phyloP scores from a whole-genome alignment of 1,140 invertebrate genomes.

The Lepidurus apus region DNA sequence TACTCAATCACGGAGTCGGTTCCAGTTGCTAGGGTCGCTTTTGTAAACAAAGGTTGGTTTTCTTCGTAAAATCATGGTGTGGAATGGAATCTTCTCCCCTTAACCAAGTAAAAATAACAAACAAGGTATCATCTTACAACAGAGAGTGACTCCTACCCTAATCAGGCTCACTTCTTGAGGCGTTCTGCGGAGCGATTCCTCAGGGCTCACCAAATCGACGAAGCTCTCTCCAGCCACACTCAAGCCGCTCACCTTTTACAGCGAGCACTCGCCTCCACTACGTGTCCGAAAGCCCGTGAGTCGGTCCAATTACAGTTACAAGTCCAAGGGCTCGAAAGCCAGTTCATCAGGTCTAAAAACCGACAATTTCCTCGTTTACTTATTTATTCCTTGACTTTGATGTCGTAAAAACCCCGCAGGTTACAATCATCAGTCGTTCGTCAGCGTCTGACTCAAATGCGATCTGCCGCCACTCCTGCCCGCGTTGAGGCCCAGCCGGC shows the following conservation, averaged over 20 bases:
- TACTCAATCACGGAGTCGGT: neutral
- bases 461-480: neutral
- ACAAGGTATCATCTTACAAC: neutral
- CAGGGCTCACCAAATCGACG: neutral
- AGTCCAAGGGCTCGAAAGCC: neutral
- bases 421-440: neutral
- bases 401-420: neutral
- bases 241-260: neutral
- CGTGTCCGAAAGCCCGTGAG: neutral
- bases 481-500: neutral
- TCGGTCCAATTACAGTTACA: neutral
- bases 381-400: neutral
- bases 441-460: neutral
- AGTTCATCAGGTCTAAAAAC: neutral
- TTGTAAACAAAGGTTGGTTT: neutral
- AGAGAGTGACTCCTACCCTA: too few species aligned
- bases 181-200: neutral
- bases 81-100: slow-evolving; percentile 4
- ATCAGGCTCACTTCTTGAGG: neutral
- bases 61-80: neutral
- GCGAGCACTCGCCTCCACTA: neutral
- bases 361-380: neutral
- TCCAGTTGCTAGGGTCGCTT: neutral
- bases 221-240: neutral
- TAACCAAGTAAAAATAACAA: neutral